Base-by-base conservation (phyloP, 2,113 vertebrate species). In the Xiphias gladius region DNA sequence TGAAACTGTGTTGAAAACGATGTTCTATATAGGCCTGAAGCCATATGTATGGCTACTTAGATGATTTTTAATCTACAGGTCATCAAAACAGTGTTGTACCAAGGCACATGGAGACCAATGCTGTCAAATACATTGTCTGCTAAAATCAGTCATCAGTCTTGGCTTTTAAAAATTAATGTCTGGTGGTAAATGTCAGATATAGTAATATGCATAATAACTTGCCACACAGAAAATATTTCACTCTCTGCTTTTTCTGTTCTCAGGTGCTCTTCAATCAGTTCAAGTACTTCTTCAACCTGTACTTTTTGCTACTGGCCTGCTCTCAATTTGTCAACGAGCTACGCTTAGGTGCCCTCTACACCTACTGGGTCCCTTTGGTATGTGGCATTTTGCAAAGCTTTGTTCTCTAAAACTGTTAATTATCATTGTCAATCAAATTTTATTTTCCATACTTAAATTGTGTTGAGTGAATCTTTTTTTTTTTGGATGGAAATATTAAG, bases 311-410 rank as follows among this genome's bases (percentile, higher is more conserved):
- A 2, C 86, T 99, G 88, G 98, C 98, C 92, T 99, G 98, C 95
- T 99, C 98, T 63, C 98, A 99, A 63, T 99, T 99, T 85, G 96
- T 99, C 0, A 95, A 97, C 0, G 98, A 99, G 87, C 96, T 99
- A 89, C 94, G 98, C 12, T 94, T 99, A 0, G 98, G 98, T 0
- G 97, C 97, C 0, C 97, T 99, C 20, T 99, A 99, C 85, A 99
- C 98, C 0, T 99, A 99, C 95, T 99, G 98, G 98, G 98, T 99
- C 73, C 98, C 98, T 67, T 91, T 99, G 98, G 98, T 99, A 95
- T 89, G 98, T 65, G 32, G 3, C 26, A 16, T 62, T 50, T 77
- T 11, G 64, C 39, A 57, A 64, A 52, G 17, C n/a, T 76, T 5
- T 37, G 1, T 24, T 12, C 7, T 30, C 2, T 16, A 11, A 68